Evolutionary conservation across 2,797 vertebrate species (phyloP).

Genomic region (Columba guinea): DNA sequence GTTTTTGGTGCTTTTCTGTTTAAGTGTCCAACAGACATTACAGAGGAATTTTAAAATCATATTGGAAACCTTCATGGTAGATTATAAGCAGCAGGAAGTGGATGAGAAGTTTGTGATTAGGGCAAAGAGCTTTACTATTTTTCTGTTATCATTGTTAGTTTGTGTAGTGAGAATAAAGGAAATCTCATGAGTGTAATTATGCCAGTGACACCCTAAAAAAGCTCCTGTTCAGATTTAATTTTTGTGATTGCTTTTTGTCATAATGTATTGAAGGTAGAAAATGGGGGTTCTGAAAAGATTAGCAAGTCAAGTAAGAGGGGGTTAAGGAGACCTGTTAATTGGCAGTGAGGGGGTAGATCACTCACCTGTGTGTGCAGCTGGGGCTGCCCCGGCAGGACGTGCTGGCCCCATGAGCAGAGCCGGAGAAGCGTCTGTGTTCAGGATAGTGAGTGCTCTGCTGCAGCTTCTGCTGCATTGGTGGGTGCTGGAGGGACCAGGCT

Average conservation of each 20-base stretch:
- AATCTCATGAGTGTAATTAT: no score
- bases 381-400: fast-evolving
- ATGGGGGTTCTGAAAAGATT: not conserved
- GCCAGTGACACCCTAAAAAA: not conserved
- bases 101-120: not conserved
- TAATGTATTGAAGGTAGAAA: not conserved
- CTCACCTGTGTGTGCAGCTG: not conserved
- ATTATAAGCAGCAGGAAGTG: not conserved
- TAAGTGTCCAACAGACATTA: not conserved
- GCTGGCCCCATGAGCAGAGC: fast-evolving
- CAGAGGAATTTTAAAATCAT: not conserved
- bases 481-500: fast-evolving
- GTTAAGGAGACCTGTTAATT: not conserved
- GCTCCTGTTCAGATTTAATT: not conserved
- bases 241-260: not conserved
- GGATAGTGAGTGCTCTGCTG: no score
- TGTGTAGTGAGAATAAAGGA: not conserved
- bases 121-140: not conserved
- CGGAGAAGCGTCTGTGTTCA: no score
- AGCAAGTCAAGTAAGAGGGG: not conserved
- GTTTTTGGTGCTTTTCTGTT: not conserved
- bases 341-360: not conserved
- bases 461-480: fast-evolving
- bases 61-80: not conserved
- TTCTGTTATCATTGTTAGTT: not conserved